These are phyloP conservation scores for Platysternon megacephalum DNA, from an alignment of 2,113 vertebrate species.

Conservation along the genomic window DNA sequence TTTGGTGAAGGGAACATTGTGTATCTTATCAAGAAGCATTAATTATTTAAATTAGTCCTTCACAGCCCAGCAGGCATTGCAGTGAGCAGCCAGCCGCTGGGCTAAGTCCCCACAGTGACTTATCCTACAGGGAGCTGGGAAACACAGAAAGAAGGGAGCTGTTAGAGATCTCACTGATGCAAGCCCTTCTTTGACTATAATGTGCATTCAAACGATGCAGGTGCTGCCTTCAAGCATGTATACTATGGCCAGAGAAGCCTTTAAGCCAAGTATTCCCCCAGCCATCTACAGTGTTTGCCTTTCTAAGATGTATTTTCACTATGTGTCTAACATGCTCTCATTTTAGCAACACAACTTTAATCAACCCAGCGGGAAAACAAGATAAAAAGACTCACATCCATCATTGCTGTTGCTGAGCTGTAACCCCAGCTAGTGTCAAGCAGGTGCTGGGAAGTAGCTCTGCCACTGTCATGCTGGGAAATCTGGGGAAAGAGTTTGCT, in stretches of 20 bases:
- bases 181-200: background rate
- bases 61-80: background rate
- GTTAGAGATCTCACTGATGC: too few relatives aligned
- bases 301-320: background rate
- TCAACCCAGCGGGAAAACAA: background rate
- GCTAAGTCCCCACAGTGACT: background rate
- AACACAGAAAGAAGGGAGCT: background rate
- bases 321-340: background rate
- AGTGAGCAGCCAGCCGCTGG: background rate
- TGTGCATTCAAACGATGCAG: background rate
- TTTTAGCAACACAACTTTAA: background rate
- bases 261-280: background rate
- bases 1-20: background rate
- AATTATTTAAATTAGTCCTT: background rate
- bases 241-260: background rate
- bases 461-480: background rate
- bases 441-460: background rate
- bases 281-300: background rate
- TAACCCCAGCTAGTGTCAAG: background rate
- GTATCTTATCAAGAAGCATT: background rate
- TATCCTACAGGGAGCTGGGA: background rate
- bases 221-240: background rate
- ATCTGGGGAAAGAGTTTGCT: background rate
- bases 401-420: background rate
- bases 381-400: background rate